A percentile compares a stretch with the other conserved stretches of the same genome.
phyloP scores from a whole-genome alignment of 2,113 vertebrate species.

The Spilogale gracilis region DNA sequence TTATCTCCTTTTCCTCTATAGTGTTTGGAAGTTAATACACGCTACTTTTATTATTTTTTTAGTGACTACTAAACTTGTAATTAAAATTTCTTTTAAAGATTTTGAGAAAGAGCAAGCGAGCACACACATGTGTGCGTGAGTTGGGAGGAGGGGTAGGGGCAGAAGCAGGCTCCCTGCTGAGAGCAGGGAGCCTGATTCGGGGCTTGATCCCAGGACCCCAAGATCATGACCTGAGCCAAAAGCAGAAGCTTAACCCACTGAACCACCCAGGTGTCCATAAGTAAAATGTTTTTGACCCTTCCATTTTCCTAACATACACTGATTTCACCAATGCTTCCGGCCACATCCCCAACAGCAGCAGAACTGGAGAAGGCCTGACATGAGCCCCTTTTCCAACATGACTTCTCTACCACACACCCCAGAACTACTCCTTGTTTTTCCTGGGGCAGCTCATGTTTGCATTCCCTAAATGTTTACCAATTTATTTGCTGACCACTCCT shows the following conservation, averaged over 20 bases:
- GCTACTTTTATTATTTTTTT: neutral
- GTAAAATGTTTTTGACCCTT: neutral
- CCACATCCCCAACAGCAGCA: neutral
- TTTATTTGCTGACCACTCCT: neutral
- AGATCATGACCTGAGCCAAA: neutral
- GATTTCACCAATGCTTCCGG: neutral
- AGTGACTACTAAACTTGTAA: neutral
- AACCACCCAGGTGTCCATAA: neutral
- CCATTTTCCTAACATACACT: neutral
- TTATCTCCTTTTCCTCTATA: constrained; percentile 22
- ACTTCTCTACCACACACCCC: neutral
- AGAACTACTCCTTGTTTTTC: neutral
- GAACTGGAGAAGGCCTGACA: neutral
- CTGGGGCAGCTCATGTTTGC: neutral
- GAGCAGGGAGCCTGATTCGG: neutral
- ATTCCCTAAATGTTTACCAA: neutral
- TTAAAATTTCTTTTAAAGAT: neutral
- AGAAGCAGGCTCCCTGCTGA: neutral
- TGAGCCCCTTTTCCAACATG: neutral
- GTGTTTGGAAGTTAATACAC: constrained; percentile 25
- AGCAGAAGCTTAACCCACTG: neutral
- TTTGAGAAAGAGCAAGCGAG: neutral
- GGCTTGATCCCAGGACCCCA: neutral
- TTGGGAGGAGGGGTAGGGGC: neutral
- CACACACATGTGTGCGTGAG: neutral